Conservation (phyloP, 2,888 invertebrate genomes). For the Sarcophaga caerulescens region DNA sequence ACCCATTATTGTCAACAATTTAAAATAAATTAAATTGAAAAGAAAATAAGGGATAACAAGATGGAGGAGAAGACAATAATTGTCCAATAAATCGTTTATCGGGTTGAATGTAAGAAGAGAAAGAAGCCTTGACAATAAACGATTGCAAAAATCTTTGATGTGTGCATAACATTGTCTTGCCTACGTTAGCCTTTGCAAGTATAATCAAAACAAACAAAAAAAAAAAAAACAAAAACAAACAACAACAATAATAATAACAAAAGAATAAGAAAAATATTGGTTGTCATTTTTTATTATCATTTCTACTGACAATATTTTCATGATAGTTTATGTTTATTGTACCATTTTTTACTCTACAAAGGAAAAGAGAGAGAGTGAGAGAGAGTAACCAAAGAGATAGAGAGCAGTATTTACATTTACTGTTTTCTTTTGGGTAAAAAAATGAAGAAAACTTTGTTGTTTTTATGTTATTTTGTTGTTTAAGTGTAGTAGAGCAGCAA, state of each 20-base stretch:
- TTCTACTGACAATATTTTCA: conserved; percentile 53
- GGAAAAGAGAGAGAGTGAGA: background rate
- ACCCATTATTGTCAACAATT: conserved; percentile 17
- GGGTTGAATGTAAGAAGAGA: conserved; percentile 3
- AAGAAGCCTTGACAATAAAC: background rate
- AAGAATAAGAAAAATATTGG: background rate
- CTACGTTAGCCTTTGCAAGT: background rate
- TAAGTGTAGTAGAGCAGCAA: background rate
- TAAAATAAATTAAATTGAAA: background rate
- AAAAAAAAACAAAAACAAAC: background rate
- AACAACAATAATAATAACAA: background rate
- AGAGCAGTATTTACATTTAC: background rate
- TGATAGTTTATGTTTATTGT: conserved; percentile 43
- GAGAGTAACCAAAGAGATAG: background rate
- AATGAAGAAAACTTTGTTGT: conserved; percentile 6
- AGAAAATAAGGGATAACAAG: background rate
- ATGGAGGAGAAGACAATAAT: background rate
- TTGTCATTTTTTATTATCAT: conserved; percentile 46
- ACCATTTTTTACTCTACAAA: conserved; percentile 4
- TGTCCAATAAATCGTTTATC: conserved; percentile 40
- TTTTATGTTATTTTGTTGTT: conserved; percentile 19
- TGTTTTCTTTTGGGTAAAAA: background rate
- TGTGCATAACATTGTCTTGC: background rate
- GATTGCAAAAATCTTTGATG: conserved; percentile 17
- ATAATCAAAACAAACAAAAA: background rate